Evolutionary conservation across 1,140 invertebrate genomes (phyloP), one percentile per base, ranked within the genome.

Genomic region (Stegodyphus mimosarum): DNA sequence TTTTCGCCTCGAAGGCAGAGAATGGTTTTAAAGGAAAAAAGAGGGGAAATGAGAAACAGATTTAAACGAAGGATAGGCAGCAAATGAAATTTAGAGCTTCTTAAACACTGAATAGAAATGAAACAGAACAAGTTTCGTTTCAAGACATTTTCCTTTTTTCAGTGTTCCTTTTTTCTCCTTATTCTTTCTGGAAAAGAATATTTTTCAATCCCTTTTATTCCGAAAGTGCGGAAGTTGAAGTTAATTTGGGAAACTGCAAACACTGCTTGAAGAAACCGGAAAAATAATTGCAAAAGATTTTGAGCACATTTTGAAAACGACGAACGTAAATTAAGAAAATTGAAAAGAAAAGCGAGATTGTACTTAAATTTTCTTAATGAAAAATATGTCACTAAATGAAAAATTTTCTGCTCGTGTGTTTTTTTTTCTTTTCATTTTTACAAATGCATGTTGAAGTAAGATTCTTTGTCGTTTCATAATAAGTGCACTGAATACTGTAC

Each of bases 31-130:
- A 72, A 51, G 51, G 15, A n/a, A n/a, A 18, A 72, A 52, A 72
- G 52, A 10, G 50, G 15, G 15, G 6, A 1, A 51, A 5, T 10
- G 70, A 72, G 49, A 72, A 72, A 15, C 7, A n/a, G 70, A 52
- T 72, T 72, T 72, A 72, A 72, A 72, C 52, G 49, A 52, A 49
- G 70, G 70, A 72, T 72, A 72, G 70, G 52, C n/a, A 72, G 70
- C 52, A 72, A 72, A 72, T 72, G 70, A 72, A 72, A 72, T 72
- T 72, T 72, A 72, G 70, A 49, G 13, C 70, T 72, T 72, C 70
- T 51, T 9, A 10, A 18, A n/a, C 50, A 72, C 70, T 72, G 52
- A 72, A 72, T 72, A 51, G 17, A 52, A 72, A 72, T 72, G 70
- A 51, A 72, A 72, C 6, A 51, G 52, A 51, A 51, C 6, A 51